Evolutionary conservation across 2,113 vertebrate species (phyloP), one percentile per base, ranked within the genome.

Genomic region (Alectura lathami): DNA sequence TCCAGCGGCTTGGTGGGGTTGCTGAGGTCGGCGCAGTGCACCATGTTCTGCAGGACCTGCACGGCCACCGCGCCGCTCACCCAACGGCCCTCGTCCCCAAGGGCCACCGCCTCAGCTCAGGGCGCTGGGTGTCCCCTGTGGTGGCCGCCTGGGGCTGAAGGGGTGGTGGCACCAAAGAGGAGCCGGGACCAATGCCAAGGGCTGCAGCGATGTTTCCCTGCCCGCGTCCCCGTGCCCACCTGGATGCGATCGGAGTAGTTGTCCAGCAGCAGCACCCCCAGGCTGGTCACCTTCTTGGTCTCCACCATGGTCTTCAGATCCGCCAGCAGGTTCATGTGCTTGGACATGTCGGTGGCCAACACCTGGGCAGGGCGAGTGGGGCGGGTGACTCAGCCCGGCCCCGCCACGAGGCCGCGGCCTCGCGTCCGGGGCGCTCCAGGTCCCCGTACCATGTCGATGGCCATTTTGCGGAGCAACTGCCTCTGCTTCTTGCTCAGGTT

Each of bases 231-330:
- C 2, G 0, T 1, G 0, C 88, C 91, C 68, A 99, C 99, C 98
- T 99, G 99, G 91, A 99, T 99, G 26, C 99, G 97, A 76, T 99
- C 99, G 0, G 98, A 99, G 91, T 99, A 99, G 97, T 99, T 99
- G 96, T 99, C 99, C 88, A 99, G 95, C 86, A 99, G 97, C 30
- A 99, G 96, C 50, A 99, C 98, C 1, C 99, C 99, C 9, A 99
- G 97, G 93, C 98, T 99, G 9, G 99, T 99, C 93, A 99, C 99
- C 90, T 99, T 99, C 97, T 99, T 99, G n/a, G 99, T 99, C 97
- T 99, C 99, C 88, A 99, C 99, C 99, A 99, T 99, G 36, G 99
- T 99, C 95, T 99, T 99, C 83, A 99, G 97, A 87, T 99, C 99
- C 3, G 99, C 99, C 97, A 99, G 96, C 29, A 99, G 97, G 87